phyloP scores from a whole-genome alignment of 2,113 vertebrate genomes.

The Pontoporia blainvillei region DNA sequence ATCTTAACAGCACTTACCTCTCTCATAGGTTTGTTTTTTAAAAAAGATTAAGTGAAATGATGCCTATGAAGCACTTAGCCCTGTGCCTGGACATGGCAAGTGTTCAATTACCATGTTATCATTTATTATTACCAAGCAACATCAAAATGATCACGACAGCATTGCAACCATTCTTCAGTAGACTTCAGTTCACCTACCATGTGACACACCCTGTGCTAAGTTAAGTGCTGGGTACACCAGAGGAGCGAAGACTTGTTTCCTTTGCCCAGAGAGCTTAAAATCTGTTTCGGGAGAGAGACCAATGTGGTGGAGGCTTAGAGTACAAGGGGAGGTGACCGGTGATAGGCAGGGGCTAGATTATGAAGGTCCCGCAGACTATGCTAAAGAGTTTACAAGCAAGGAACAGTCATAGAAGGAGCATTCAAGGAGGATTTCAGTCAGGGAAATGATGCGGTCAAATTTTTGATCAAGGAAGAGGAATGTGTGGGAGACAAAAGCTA shows the following conservation, averaged over 20 bases:
- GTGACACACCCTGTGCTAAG: not conserved
- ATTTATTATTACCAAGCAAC: not conserved
- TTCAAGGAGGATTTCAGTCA: not conserved
- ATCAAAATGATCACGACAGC: not conserved
- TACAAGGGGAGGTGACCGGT: too few species aligned
- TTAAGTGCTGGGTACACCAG: not conserved
- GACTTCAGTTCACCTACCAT: not conserved
- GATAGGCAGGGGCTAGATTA: too few species aligned
- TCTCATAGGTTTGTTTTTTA: not conserved
- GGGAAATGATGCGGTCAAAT: not conserved
- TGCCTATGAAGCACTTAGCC: not conserved
- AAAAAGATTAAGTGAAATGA: not conserved
- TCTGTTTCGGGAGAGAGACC: not conserved
- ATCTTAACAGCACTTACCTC: not conserved
- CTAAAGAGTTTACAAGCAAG: not conserved
- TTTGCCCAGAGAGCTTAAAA: not conserved
- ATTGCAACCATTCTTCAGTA: not conserved
- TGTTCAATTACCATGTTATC: not conserved
- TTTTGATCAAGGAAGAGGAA: not conserved
- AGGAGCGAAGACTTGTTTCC: not conserved
- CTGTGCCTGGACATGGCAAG: not conserved
- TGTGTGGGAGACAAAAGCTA: not conserved
- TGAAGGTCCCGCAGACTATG: not conserved
- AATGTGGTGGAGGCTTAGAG: not conserved
- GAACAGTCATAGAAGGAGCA: not conserved